These are phyloP conservation scores for Drosophila demipolita DNA, from an alignment of 2,888 invertebrate genomes.

Conservation along the genomic window DNA sequence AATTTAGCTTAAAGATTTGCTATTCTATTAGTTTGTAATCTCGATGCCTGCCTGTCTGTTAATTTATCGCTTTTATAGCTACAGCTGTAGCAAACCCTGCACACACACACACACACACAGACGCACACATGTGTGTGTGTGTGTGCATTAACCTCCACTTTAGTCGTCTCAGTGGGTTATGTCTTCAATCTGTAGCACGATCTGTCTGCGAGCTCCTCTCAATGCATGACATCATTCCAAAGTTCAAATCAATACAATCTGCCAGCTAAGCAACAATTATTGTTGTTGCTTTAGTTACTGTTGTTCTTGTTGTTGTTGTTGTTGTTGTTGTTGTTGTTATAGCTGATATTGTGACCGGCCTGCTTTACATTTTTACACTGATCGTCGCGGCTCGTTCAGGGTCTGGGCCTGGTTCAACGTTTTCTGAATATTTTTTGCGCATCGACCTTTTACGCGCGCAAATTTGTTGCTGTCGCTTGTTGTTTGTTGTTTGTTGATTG, in stretches of 20 bases:
- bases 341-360: slow-evolving; percentile 55
- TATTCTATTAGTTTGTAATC: background rate
- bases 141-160: background rate
- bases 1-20: background rate
- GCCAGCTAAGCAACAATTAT: slow-evolving; percentile 13
- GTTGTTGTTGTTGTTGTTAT: slow-evolving; percentile 8
- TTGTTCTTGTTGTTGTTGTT: slow-evolving; percentile 24
- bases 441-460: slow-evolving; percentile 62
- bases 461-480: slow-evolving; percentile 37
- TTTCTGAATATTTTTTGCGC: slow-evolving; percentile 62
- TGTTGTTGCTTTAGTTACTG: background rate
- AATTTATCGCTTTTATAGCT: background rate
- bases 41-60: background rate
- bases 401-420: slow-evolving; percentile 64
- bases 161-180: slow-evolving; percentile 12
- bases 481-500: slow-evolving; percentile 30
- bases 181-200: slow-evolving; percentile 18
- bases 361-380: slow-evolving; percentile 59
- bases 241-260: slow-evolving; percentile 36
- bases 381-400: slow-evolving; percentile 37
- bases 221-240: slow-evolving; percentile 53
- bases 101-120: background rate
- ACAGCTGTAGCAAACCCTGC: background rate
- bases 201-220: slow-evolving; percentile 32
- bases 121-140: background rate